These are phyloP conservation scores for Echiichthys vipera DNA, from an alignment of 2,797 vertebrate genomes.

Conservation along the genomic window DNA sequence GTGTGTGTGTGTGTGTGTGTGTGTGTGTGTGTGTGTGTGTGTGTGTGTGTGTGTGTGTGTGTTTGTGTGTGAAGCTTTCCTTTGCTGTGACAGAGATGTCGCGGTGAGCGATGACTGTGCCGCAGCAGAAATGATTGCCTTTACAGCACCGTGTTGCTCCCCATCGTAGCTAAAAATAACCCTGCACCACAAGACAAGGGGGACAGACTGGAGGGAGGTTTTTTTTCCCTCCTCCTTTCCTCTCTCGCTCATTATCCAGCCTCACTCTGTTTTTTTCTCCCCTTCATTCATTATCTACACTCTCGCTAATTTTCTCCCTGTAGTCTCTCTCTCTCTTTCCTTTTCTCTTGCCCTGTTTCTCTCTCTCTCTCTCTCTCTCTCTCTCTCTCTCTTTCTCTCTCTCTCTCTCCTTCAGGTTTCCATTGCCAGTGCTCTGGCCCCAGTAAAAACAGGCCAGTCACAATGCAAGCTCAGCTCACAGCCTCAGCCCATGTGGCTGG, in stretches of 20 bases:
- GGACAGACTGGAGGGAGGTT: slow-evolving; percentile 54
- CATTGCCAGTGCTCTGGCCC: slow-evolving; percentile 48
- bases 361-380: neutral
- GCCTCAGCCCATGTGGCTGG: slow-evolving; percentile 52
- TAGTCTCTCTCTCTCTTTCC: neutral
- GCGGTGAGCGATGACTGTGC: slow-evolving; percentile 71
- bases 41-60: slow-evolving; percentile 26
- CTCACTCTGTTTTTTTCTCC: slow-evolving; percentile 48
- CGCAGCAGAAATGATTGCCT: slow-evolving; percentile 78
- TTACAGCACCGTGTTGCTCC: slow-evolving; percentile 79
- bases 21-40: slow-evolving; percentile 15
- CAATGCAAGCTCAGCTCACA: slow-evolving; percentile 65
- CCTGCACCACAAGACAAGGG: slow-evolving; percentile 70
- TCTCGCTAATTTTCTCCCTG: slow-evolving; percentile 22
- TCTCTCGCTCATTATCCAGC: slow-evolving; percentile 55
- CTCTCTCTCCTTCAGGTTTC: slow-evolving; percentile 57
- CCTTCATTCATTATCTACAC: slow-evolving; percentile 66
- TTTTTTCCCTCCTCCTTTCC: slow-evolving; percentile 19
- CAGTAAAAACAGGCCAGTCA: slow-evolving; percentile 67
- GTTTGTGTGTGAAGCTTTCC: slow-evolving; percentile 17
- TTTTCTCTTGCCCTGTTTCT: neutral
- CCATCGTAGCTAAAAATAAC: slow-evolving; percentile 83
- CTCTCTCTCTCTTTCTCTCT: neutral
- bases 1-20: slow-evolving; percentile 22
- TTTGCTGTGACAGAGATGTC: slow-evolving; percentile 69